A percentile compares a stretch with the other conserved stretches of the same genome.
Evolutionary conservation across 2,888 invertebrate species (phyloP).

Genomic region (Plebejus melissa): DNA sequence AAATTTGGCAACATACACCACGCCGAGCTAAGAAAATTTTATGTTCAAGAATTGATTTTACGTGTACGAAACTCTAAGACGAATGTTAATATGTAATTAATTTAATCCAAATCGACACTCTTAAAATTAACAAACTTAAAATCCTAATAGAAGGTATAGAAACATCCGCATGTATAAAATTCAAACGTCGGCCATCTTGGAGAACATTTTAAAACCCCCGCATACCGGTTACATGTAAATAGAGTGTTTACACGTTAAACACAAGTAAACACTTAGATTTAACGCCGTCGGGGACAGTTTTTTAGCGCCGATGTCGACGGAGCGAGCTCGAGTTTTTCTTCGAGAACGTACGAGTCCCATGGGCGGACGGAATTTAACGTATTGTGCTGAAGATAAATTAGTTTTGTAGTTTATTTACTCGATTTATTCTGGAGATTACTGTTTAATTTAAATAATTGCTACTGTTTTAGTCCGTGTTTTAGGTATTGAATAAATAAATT

Average conservation of each 20-base stretch:
- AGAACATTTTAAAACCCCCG: not conserved
- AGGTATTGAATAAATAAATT: too few species aligned
- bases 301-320: not conserved
- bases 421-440: not conserved
- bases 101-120: too few species aligned
- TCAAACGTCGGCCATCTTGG: not conserved
- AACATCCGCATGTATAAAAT: not conserved
- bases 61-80: too few species aligned
- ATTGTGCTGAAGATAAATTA: conserved; percentile 4
- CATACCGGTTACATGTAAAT: not conserved
- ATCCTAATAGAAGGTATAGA: too few species aligned
- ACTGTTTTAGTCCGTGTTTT: not conserved
- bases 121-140: too few species aligned
- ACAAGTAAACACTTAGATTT: conserved; percentile 15
- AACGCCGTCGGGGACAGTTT: conserved; percentile 1
- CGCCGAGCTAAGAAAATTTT: too few species aligned
- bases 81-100: too few species aligned
- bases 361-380: not conserved
- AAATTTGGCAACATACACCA: too few species aligned
- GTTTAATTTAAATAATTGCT: not conserved
- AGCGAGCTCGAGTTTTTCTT: conserved; percentile 5
- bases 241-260: conserved; percentile 12
- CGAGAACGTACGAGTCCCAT: not conserved
- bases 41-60: too few species aligned
- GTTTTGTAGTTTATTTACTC: not conserved